phyloP scores from a whole-genome alignment of 2,888 invertebrate genomes.

The Ormia ochracea region DNA sequence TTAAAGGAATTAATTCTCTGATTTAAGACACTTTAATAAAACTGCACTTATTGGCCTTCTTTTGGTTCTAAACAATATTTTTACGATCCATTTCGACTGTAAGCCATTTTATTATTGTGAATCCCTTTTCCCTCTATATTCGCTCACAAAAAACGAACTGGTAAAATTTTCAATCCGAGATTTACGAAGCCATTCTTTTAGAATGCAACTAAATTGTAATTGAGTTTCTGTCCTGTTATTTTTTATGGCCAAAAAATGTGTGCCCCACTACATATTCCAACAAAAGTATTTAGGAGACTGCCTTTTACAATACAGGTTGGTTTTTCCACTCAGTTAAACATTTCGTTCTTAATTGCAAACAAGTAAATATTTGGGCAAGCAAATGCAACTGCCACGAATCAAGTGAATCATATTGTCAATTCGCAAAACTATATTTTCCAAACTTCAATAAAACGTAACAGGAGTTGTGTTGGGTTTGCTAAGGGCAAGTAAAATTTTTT shows the following conservation, averaged over 20 bases:
- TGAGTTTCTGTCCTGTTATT: background rate
- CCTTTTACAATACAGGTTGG: constrained; percentile 3
- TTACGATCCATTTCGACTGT: no score
- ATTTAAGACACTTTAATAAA: background rate
- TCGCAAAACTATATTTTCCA: background rate
- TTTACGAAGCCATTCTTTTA: constrained; percentile 11
- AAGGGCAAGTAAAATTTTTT: background rate
- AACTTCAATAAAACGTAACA: background rate
- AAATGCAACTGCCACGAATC: background rate
- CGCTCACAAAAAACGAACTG: no score
- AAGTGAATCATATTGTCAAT: background rate
- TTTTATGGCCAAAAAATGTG: background rate
- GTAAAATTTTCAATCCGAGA: background rate
- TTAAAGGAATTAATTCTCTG: background rate
- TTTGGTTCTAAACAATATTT: no score
- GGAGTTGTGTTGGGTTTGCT: background rate
- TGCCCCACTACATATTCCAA: constrained; percentile 4
- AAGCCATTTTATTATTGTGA: no score
- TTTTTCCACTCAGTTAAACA: background rate
- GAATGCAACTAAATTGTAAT: background rate
- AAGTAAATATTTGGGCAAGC: background rate
- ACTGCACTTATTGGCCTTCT: no score
- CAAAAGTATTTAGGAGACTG: constrained; percentile 24
- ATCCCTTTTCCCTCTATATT: background rate
- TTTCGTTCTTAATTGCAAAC: constrained; percentile 2